phyloP scores from a whole-genome alignment of 2,888 invertebrate genomes.

The Campoplex nolae region DNA sequence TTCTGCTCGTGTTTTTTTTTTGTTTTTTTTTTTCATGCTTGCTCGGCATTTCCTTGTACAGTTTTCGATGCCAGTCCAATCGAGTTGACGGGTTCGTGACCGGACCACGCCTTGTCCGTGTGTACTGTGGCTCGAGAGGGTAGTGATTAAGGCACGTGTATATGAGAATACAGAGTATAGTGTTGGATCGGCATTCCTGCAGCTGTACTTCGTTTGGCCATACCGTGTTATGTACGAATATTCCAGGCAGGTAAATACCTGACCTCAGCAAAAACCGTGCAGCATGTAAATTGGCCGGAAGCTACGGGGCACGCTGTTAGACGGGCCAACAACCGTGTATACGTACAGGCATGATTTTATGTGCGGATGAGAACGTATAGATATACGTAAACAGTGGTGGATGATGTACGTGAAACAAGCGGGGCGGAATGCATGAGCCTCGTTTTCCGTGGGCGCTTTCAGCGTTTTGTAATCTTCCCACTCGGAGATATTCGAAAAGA shows the following conservation, averaged over 20 bases:
- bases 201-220: slow-evolving; percentile 36
- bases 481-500: slow-evolving; percentile 34
- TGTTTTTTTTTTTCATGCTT: slow-evolving; percentile 21
- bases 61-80: slow-evolving; percentile 46
- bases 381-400: not conserved
- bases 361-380: not conserved
- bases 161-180: slow-evolving; percentile 31
- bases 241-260: slow-evolving; percentile 65
- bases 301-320: slow-evolving; percentile 50
- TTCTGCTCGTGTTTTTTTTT: not conserved
- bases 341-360: slow-evolving; percentile 20
- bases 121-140: slow-evolving; percentile 45
- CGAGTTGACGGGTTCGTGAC: slow-evolving; percentile 62
- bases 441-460: slow-evolving; percentile 57
- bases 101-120: slow-evolving; percentile 46
- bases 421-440: slow-evolving; percentile 42
- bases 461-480: slow-evolving; percentile 57
- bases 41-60: slow-evolving; percentile 27
- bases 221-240: slow-evolving; percentile 57
- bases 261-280: slow-evolving; percentile 66
- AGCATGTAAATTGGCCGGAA: slow-evolving; percentile 68
- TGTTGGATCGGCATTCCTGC: slow-evolving; percentile 22
- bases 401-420: slow-evolving; percentile 38
- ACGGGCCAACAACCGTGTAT: slow-evolving; percentile 54
- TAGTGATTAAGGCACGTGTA: slow-evolving; percentile 65